Evolutionary conservation across 2,797 vertebrate species (phyloP).

Genomic region (Coregonus ussuriensis): DNA sequence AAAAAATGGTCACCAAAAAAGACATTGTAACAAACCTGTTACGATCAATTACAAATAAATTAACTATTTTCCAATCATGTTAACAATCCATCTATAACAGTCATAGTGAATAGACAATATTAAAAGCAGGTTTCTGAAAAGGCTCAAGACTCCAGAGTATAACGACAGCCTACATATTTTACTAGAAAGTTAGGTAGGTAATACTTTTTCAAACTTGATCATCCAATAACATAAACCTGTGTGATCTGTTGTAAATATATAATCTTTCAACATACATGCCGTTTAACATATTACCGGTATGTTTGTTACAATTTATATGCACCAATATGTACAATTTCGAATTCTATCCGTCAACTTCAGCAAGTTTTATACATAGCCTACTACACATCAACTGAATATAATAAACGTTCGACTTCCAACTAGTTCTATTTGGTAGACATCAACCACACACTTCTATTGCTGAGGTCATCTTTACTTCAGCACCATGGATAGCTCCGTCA

Average conservation of each 20-base stretch:
- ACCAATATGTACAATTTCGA: neutral
- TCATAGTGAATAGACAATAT: no score
- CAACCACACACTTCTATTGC: neutral
- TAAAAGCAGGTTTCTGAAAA: neutral
- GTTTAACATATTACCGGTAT: neutral
- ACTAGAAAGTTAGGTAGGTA: neutral
- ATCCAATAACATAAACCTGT: neutral
- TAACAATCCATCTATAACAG: no score
- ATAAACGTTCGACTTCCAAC: no score
- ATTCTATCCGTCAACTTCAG: neutral
- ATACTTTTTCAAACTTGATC: neutral
- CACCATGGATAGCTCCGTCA: conserved; percentile 72
- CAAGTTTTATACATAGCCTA: neutral
- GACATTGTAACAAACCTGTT: no score
- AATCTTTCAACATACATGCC: no score
- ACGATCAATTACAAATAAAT: no score
- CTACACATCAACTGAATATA: no score
- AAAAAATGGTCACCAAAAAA: no score
- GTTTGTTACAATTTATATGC: neutral
- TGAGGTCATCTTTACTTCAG: conserved; percentile 56
- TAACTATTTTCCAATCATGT: no score
- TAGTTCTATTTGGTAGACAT: neutral
- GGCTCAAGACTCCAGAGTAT: neutral
- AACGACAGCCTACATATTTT: neutral
- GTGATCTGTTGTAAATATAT: no score